phyloP scores from a whole-genome alignment of 2,797 vertebrate genomes.

The Pangasius macronema region DNA sequence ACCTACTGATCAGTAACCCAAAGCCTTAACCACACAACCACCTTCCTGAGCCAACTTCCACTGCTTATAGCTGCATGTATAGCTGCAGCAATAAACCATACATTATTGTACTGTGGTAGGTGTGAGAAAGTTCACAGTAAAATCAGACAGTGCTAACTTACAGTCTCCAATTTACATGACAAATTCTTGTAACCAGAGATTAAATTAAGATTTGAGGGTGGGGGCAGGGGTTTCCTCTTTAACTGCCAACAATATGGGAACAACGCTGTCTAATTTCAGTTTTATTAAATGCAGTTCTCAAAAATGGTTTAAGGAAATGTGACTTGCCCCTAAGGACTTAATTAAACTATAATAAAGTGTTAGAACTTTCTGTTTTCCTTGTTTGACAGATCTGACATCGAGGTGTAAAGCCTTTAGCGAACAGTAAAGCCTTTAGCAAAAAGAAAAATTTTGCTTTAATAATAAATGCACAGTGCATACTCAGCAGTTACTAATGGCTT shows the following conservation, averaged over 20 bases:
- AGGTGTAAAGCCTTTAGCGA: too few relatives aligned
- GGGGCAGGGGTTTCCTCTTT: neutral
- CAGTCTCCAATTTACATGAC: neutral
- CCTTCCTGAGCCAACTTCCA: neutral
- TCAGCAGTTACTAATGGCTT: neutral
- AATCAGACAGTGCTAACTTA: neutral
- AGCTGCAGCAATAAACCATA: neutral
- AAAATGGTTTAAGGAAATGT: neutral
- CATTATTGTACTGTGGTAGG: neutral
- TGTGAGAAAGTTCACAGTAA: neutral
- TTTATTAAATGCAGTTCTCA: neutral
- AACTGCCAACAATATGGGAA: conserved; percentile 4
- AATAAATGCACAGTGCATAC: neutral
- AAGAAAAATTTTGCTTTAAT: neutral
- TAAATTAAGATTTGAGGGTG: neutral
- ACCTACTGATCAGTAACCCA: neutral
- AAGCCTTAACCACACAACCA: neutral
- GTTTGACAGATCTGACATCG: neutral
- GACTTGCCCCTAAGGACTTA: neutral
- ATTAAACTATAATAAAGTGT: neutral
- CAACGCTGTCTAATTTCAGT: neutral
- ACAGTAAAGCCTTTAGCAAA: neutral
- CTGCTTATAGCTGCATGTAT: neutral
- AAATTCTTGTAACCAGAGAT: neutral
- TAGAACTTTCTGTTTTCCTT: neutral